A percentile compares a stretch with the other conserved stretches of the same genome.
These are phyloP conservation scores for Synergus itoensis DNA, from an alignment of 2,888 invertebrate species.

Conservation along the genomic window DNA sequence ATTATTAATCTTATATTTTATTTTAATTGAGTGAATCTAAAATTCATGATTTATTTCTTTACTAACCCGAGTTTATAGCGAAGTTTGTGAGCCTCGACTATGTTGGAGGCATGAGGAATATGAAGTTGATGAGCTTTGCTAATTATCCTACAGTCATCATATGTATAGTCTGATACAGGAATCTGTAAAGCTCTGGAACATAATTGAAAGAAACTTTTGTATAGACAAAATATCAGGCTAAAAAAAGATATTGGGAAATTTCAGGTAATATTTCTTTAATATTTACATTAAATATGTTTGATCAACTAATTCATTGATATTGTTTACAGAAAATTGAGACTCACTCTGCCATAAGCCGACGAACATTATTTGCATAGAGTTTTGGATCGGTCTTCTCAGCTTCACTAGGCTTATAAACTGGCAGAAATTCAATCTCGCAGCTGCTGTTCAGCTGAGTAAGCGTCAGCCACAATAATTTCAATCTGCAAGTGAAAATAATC, in stretches of 20 bases:
- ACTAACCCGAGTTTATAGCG: constrained; percentile 87
- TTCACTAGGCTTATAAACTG: constrained; percentile 92
- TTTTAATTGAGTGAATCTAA: background rate
- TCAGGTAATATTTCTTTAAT: background rate
- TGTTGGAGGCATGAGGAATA: constrained; percentile 85
- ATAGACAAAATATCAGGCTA: constrained; percentile 39
- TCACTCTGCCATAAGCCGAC: constrained; percentile 94
- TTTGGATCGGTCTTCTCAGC: constrained; percentile 93
- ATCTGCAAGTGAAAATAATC: constrained; percentile 78
- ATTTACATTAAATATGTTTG: background rate
- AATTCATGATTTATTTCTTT: constrained; percentile 22
- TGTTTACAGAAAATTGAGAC: constrained; percentile 64
- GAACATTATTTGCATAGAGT: constrained; percentile 93
- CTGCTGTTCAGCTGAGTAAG: constrained; percentile 92
- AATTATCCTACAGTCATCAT: constrained; percentile 93
- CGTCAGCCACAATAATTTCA: constrained; percentile 92
- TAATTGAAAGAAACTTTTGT: constrained; percentile 7
- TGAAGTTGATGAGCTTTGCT: constrained; percentile 90
- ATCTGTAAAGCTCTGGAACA: constrained; percentile 87
- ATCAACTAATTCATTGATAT: background rate
- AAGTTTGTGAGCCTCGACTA: constrained; percentile 90
- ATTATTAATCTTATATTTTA: background rate
- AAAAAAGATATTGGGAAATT: background rate
- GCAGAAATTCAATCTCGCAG: constrained; percentile 94
- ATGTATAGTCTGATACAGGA: constrained; percentile 94